These are phyloP conservation scores for Crotalus horridus DNA, from an alignment of 2,113 vertebrate species.

Conservation along the genomic window DNA sequence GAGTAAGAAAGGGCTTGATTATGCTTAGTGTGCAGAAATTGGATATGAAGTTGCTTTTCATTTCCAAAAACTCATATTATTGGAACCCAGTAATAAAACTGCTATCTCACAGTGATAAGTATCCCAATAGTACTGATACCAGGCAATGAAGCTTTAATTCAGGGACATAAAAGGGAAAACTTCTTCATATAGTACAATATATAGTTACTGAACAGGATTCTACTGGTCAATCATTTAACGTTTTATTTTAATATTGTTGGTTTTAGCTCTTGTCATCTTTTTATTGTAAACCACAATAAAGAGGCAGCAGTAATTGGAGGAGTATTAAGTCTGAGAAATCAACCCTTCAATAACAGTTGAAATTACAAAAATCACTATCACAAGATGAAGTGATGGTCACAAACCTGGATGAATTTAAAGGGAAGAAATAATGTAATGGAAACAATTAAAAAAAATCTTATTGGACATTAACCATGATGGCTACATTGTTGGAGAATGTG, in stretches of 20 bases:
- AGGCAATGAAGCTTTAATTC: not conserved
- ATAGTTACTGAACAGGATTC: not conserved
- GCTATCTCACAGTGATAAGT: not conserved
- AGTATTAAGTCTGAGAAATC: not conserved
- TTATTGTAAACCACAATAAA: not conserved
- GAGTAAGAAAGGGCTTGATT: not conserved
- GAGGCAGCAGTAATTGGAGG: not conserved
- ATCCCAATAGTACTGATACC: not conserved
- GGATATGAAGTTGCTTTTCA: not conserved
- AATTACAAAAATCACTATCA: not conserved
- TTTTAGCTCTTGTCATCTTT: not conserved
- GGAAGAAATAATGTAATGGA: not conserved
- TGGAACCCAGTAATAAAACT: not conserved
- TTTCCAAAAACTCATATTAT: not conserved
- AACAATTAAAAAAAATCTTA: not conserved
- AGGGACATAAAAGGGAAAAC: not conserved
- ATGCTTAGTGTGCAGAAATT: not conserved
- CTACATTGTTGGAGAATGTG: not conserved
- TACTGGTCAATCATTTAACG: not conserved
- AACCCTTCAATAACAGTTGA: not conserved
- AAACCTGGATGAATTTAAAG: not conserved
- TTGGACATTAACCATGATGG: not conserved
- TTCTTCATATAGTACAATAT: not conserved
- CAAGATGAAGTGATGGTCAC: not conserved
- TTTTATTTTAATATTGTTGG: not conserved